A percentile compares a stretch with the other conserved stretches of the same genome.
Conservation (phyloP, 2,113 vertebrate genomes). For the Beaufortia kweichowensis region DNA sequence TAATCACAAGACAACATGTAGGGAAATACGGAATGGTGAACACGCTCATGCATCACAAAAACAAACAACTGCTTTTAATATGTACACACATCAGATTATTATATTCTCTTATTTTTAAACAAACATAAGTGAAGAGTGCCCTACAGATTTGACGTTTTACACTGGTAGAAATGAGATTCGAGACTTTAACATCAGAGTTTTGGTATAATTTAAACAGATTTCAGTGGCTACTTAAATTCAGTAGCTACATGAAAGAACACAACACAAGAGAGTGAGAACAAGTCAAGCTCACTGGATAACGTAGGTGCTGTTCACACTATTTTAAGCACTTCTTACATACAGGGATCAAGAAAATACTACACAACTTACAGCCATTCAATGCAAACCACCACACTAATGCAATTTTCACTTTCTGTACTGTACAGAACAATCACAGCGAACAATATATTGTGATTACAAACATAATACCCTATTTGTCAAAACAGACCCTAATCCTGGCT, state of each 20-base stretch:
- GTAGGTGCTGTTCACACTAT: background rate
- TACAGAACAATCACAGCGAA: slow-evolving; percentile 47
- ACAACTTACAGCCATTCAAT: slow-evolving; percentile 37
- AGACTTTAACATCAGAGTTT: background rate
- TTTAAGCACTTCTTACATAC: slow-evolving; percentile 14
- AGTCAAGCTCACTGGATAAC: slow-evolving; percentile 25
- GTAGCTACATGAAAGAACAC: background rate
- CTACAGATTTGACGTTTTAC: background rate
- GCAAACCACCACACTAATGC: slow-evolving; percentile 15
- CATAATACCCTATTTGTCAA: slow-evolving; percentile 20
- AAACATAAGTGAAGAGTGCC: slow-evolving; percentile 59
- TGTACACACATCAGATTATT: slow-evolving; percentile 55
- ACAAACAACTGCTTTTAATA: slow-evolving; percentile 45
- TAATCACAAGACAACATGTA: slow-evolving; percentile 53
- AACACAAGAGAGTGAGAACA: slow-evolving; percentile 19
- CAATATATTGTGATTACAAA: slow-evolving; percentile 47
- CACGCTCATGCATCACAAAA: slow-evolving; percentile 70
- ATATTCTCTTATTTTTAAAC: slow-evolving; percentile 61
- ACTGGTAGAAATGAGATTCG: slow-evolving; percentile 3
- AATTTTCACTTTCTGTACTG: slow-evolving; percentile 34
- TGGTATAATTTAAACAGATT: background rate
- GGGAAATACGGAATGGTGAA: slow-evolving; percentile 61
- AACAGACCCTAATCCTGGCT: background rate
- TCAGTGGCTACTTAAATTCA: slow-evolving; percentile 8
- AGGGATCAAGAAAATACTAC: slow-evolving; percentile 27